These are phyloP conservation scores for Drosophila carrolli DNA, from an alignment of 1,140 invertebrate genomes.

Conservation along the genomic window DNA sequence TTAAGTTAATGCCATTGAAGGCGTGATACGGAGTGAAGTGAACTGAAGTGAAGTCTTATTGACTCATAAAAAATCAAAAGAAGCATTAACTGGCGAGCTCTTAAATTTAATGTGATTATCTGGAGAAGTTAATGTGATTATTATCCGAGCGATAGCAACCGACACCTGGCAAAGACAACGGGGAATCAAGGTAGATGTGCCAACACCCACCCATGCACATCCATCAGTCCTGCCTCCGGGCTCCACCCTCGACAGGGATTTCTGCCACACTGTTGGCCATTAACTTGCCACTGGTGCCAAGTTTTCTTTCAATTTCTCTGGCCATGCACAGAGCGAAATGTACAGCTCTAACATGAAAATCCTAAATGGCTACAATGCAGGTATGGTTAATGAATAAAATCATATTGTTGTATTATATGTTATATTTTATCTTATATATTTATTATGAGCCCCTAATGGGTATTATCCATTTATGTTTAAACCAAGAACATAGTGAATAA, in stretches of 20 bases:
- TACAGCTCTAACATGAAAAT: no score
- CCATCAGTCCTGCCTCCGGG: slow-evolving; percentile 44
- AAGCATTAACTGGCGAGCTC: slow-evolving; percentile 44
- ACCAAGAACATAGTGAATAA: no score
- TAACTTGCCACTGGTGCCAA: slow-evolving; percentile 60
- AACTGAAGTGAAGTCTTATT: slow-evolving; percentile 27
- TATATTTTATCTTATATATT: no score
- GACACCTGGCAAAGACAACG: slow-evolving; percentile 29
- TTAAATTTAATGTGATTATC: slow-evolving; percentile 79
- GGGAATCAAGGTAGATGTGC: slow-evolving; percentile 22
- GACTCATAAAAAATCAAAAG: slow-evolving; percentile 72
- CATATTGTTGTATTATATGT: no score
- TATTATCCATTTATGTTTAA: no score
- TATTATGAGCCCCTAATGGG: no score
- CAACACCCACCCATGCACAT: slow-evolving; percentile 25
- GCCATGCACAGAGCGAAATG: slow-evolving; percentile 2
- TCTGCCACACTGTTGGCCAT: slow-evolving; percentile 45
- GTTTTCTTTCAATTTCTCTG: slow-evolving; percentile 67
- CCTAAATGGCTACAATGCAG: no score
- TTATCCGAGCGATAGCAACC: slow-evolving; percentile 55
- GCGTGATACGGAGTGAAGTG: slow-evolving; percentile 17
- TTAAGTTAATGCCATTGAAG: slow-evolving; percentile 7
- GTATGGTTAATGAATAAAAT: no score
- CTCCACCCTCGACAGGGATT: slow-evolving; percentile 45
- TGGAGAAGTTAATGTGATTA: slow-evolving; percentile 78